These are phyloP conservation scores for Calcarius lapponicus DNA, from an alignment of 2,797 vertebrate genomes.

Conservation along the genomic window DNA sequence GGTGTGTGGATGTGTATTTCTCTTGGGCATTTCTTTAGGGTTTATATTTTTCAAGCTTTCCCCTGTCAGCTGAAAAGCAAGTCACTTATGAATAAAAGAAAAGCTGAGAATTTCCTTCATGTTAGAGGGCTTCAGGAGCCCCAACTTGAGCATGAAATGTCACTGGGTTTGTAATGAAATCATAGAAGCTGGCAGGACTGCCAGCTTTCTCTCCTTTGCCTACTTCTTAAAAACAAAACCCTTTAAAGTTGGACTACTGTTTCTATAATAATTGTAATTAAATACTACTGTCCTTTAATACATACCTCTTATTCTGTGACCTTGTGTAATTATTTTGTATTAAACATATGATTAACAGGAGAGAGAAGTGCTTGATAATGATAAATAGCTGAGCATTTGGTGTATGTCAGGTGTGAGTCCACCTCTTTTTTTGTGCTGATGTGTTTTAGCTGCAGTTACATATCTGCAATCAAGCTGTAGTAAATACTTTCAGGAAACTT, in stretches of 20 bases:
- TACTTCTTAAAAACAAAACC: neutral
- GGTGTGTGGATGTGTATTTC: neutral
- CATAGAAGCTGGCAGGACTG: neutral
- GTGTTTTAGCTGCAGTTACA: neutral
- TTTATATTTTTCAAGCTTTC: conserved; percentile 1
- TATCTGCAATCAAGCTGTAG: neutral
- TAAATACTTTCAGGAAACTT: neutral
- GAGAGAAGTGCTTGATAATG: neutral
- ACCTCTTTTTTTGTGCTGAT: neutral
- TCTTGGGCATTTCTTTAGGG: neutral
- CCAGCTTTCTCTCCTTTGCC: neutral
- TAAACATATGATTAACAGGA: neutral
- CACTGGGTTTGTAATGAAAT: conserved; percentile 14
- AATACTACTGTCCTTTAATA: neutral
- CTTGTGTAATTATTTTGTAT: neutral
- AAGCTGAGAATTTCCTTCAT: conserved; percentile 12
- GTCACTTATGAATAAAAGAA: conserved; percentile 33
- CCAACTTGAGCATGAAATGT: conserved; percentile 9
- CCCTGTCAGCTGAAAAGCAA: neutral
- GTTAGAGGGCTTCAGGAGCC: neutral
- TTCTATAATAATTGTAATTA: neutral
- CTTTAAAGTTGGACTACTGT: neutral
- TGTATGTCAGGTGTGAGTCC: neutral
- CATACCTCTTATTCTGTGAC: neutral
- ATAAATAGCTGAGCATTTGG: neutral